Base-by-base conservation (phyloP, 2,888 invertebrate genomes). In the Hydroisotoma schaefferi region DNA sequence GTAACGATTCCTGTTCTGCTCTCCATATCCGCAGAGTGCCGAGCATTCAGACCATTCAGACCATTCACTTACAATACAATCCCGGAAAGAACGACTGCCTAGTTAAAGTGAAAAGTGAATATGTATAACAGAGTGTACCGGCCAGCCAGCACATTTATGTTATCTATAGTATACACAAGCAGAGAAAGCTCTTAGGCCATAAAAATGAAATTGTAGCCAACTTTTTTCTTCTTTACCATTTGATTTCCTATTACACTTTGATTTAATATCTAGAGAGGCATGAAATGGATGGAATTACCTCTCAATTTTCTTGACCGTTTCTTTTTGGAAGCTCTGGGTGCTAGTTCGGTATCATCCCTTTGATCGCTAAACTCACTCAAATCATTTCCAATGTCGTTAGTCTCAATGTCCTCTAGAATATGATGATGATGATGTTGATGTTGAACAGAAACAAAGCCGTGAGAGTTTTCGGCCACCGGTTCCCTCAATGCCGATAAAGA, bases 1-100 rank as follows among this genome's bases (percentile, higher is more conserved):
- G 26, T 69, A 72, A 20, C 76, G 67, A 47, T 67, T 72, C 27
- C 77, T 69, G 18, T 69, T 65, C 38, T 74, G 73, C 28, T 73
- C 73, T 8, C 78, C 78, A 63, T 76, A 76, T 2, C 78, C 78
- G 61, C 79, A 79, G 4, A 76, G 74, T 38, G 75, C 74, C 37
- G 64, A 64, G 47, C 70, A 70, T 23, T 70, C 70, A 26, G 65
- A 72, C 76, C 74, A 75, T 48, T 74, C 75, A 33, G 74, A 73
- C 76, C 74, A 75, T 57, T 71, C 73, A 46, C 68, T 69, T 37
- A 74, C 70, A 55, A 65, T 64, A 58, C 75, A 75, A 51, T 72
- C 70, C 18, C 57, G 62, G 22, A 15, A 33, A 10, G 53, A 53
- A 15, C 53, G 38, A 40, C 40, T 18, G 2, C 53, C 53, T 53